These are phyloP conservation scores for Achlya flavicornis DNA, from an alignment of 2,888 invertebrate species.

Conservation along the genomic window DNA sequence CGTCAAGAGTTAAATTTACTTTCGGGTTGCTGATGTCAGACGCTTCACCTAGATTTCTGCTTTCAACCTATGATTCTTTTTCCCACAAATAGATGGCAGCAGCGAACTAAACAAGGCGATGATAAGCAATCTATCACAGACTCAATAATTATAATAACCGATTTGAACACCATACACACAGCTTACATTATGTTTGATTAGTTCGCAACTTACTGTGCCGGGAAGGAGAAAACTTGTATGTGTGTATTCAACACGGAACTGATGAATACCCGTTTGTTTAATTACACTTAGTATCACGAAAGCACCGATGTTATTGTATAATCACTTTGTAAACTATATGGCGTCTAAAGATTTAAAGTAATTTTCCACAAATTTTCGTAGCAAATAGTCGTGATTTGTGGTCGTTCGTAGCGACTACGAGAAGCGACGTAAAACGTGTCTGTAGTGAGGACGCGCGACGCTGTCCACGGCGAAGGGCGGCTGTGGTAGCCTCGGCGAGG, in stretches of 20 bases:
- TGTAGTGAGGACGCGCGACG: conserved; percentile 45
- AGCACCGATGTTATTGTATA: conserved; percentile 1
- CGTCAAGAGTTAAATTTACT: conserved; percentile 82
- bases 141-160: conserved; percentile 2
- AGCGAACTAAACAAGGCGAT: conserved; percentile 55
- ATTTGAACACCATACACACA: background rate
- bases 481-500: conserved; percentile 25
- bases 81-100: conserved; percentile 72
- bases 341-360: background rate
- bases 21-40: conserved; percentile 78
- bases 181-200: background rate
- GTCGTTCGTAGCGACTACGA: conserved; percentile 30
- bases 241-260: conserved; percentile 9
- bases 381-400: conserved; percentile 10
- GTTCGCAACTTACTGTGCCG: background rate
- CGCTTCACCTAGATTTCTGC: conserved; percentile 79
- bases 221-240: conserved; percentile 2
- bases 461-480: conserved; percentile 45
- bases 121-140: conserved; percentile 31
- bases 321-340: background rate
- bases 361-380: conserved; percentile 9
- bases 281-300: conserved; percentile 5
- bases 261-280: background rate
- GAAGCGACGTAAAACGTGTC: conserved; percentile 30
- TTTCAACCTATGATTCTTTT: conserved; percentile 64